Base-by-base conservation (phyloP, 2,797 vertebrate genomes). In the Crocodylus rhombifer region DNA sequence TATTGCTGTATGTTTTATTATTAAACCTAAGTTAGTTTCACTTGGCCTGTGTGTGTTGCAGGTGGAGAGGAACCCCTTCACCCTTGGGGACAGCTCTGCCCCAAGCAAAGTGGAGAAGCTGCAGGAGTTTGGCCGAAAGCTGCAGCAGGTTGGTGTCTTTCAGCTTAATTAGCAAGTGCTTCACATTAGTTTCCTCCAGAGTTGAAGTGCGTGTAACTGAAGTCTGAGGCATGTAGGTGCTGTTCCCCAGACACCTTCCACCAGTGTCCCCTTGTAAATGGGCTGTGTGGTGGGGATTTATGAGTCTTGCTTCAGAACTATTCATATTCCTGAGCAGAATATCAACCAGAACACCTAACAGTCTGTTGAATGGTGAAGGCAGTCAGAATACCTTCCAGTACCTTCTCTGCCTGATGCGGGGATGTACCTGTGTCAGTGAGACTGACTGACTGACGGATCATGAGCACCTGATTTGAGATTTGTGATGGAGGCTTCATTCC, bases 51-150 rank as follows among this genome's bases (percentile, higher is more conserved):
- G 3, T 33, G 4, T 86, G 25, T 63, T 83, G 1, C 91, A 99
- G 98, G 98, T 99, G 11, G 97, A 97, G 95, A 99, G 98, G 93
- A 99, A 99, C 92, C 99, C 99, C 23, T 99, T 99, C 92, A 90
- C 98, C 0, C 97, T 98, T 87, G 99, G 99, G 0, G 99, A 99
- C 97, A 99, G 99, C 89, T 92, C 97, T 4, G 21, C 2, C 0
- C 60, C 97, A 2, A 95, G 98, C 5, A 97, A 93, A 14, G 17
- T 89, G 0, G 94, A 97, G 62, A 99, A 99, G 94, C 97, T 99
- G 65, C 90, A 65, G 0, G 98, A 97, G 36, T 99, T 99, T 79
- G 95, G 98, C 2, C 94, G 97, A 90, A 99, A 98, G 90, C 86
- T 99, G 26, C 98, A 98, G 16, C 97, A 98, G 91, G 98, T 99